Evolutionary conservation across 2,797 vertebrate species (phyloP).

Genomic region (Protosalanx chinensis): DNA sequence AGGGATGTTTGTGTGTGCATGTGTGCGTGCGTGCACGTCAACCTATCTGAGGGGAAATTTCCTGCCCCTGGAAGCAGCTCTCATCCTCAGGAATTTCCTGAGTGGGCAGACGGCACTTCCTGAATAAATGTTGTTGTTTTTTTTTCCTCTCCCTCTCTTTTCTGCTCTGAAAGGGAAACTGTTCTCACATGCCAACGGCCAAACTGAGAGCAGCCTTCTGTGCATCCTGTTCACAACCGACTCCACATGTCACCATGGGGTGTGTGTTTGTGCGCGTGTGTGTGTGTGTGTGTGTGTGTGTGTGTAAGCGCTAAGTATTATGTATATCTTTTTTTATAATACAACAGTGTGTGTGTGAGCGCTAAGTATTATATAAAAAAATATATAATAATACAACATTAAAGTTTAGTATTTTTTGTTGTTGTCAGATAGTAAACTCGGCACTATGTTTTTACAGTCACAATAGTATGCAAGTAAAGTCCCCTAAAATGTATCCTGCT

Average conservation of each 20-base stretch:
- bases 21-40: slow-evolving; percentile 2
- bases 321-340: too few relatives aligned
- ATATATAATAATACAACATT: too few relatives aligned
- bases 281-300: not conserved
- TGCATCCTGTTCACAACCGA: slow-evolving; percentile 67
- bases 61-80: slow-evolving; percentile 95
- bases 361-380: too few relatives aligned
- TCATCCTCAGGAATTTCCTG: slow-evolving; percentile 99
- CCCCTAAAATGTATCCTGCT: too few relatives aligned
- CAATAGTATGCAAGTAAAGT: too few relatives aligned
- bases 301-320: too few relatives aligned
- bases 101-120: slow-evolving; percentile 97
- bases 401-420: too few relatives aligned
- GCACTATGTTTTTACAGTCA: too few relatives aligned
- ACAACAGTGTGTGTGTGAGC: not conserved
- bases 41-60: slow-evolving; percentile 93
- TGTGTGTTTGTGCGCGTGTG: not conserved
- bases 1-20: slow-evolving; percentile 43
- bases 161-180: slow-evolving; percentile 89
- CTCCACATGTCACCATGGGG: slow-evolving; percentile 52
- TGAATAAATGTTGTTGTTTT: slow-evolving; percentile 84
- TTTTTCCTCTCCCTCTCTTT: slow-evolving; percentile 44
- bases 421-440: too few relatives aligned
- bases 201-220: slow-evolving; percentile 52
- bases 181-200: slow-evolving; percentile 73